Conservation (phyloP, 2,113 vertebrate genomes). For the Brachyhypopomus occidentalis region DNA sequence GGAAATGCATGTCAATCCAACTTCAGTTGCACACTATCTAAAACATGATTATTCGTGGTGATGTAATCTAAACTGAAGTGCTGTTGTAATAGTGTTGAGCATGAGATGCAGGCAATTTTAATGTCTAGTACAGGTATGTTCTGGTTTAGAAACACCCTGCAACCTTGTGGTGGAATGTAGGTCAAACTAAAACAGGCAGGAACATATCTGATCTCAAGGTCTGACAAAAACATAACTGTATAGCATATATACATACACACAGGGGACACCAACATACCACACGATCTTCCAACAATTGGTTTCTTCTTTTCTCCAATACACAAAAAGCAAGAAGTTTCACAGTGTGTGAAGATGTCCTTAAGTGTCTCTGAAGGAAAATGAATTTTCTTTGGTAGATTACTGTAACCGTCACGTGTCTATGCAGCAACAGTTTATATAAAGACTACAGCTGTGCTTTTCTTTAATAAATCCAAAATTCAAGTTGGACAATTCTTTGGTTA, state of each 20-base stretch:
- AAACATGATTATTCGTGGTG: neutral
- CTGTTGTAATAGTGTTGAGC: neutral
- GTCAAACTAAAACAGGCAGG: neutral
- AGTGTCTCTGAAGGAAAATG: conserved; percentile 13
- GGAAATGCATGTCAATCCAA: no score
- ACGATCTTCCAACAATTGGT: neutral
- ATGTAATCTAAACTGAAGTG: neutral
- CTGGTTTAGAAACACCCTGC: neutral
- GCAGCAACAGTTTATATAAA: conserved; percentile 7
- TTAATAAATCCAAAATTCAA: conserved; percentile 8
- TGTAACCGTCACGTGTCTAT: conserved; percentile 24
- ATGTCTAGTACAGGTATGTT: neutral
- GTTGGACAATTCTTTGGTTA: conserved; percentile 41
- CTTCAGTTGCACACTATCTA: neutral
- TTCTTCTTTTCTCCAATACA: neutral
- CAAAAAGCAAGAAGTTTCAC: neutral
- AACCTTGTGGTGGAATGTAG: conserved; percentile 18
- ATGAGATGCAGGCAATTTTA: neutral
- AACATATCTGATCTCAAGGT: neutral
- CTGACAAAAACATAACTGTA: conserved; percentile 2
- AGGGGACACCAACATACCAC: conserved; percentile 18
- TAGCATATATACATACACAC: conserved; percentile 1
- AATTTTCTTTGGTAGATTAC: conserved; percentile 56
- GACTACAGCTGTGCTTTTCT: neutral
- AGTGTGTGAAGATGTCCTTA: conserved; percentile 32